A percentile compares a stretch with the other conserved stretches of the same genome.
Evolutionary conservation across 2,888 invertebrate genomes (phyloP).

Genomic region (Mythimna loreyi): DNA sequence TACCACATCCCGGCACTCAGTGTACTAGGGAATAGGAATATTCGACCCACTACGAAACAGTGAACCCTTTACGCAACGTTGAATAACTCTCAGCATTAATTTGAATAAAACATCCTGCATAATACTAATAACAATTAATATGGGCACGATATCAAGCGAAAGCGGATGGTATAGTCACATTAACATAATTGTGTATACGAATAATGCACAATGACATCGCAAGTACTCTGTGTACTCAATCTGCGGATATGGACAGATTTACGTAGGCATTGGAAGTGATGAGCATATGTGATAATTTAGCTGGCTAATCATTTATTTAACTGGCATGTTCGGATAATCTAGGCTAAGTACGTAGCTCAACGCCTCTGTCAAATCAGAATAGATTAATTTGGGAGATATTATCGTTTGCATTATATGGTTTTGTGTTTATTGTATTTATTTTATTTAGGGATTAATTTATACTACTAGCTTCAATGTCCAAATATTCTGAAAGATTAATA

Average conservation of each 20-base stretch:
- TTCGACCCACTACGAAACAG: neutral
- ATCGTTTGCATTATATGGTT: constrained; percentile 1
- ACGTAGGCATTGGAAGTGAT: neutral
- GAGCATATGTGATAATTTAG: constrained; percentile 7
- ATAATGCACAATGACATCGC: constrained; percentile 7
- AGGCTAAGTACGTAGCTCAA: constrained; percentile 20
- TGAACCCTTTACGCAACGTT: neutral
- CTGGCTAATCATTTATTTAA: constrained; percentile 27
- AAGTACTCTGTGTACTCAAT: constrained; percentile 18
- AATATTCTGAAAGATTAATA: too few relatives aligned
- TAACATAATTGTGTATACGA: constrained; percentile 7
- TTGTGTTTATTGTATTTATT: neutral
- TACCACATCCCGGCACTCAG: neutral
- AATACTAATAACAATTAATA: constrained; percentile 7
- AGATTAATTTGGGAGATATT: constrained; percentile 24
- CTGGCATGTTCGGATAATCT: constrained; percentile 8
- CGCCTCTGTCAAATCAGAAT: constrained; percentile 3
- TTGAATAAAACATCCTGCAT: constrained; percentile 24
- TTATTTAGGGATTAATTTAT: too few relatives aligned
- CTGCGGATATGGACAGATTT: neutral
- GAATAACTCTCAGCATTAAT: constrained; percentile 8
- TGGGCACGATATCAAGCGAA: neutral
- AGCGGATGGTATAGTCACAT: constrained; percentile 5
- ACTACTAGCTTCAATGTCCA: too few relatives aligned
- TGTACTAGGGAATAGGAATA: neutral